phyloP scores from a whole-genome alignment of 2,888 invertebrate genomes.

The Drosophila subsilvestris region DNA sequence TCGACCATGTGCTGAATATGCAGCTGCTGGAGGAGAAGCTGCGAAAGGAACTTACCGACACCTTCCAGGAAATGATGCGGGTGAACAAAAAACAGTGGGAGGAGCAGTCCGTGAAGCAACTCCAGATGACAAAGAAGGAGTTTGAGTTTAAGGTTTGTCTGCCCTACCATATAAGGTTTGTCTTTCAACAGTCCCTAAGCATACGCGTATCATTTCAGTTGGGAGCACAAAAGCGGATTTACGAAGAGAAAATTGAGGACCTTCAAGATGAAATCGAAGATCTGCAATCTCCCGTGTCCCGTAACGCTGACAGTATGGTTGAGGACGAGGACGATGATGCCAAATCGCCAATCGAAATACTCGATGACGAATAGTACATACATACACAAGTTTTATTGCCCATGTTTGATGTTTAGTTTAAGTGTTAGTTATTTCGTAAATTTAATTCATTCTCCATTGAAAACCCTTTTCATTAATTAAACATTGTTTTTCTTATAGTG shows the following conservation, averaged over 20 bases:
- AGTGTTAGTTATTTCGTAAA: neutral
- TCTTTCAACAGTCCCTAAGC: neutral
- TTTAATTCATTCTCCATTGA: no score
- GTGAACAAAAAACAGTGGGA: conserved; percentile 63
- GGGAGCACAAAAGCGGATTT: conserved; percentile 53
- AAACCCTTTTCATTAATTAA: no score
- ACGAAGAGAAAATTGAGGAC: conserved; percentile 66
- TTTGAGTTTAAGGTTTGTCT: conserved; percentile 72
- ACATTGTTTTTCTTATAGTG: no score
- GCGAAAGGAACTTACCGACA: conserved; percentile 77
- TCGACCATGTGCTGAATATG: conserved; percentile 59
- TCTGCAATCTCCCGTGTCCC: conserved; percentile 27
- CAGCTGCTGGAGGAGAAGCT: conserved; percentile 73
- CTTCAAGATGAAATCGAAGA: conserved; percentile 63
- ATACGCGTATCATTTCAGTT: conserved; percentile 47
- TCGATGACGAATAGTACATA: conserved; percentile 24
- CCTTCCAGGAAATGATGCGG: conserved; percentile 65
- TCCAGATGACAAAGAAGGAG: conserved; percentile 65
- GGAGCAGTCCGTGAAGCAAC: conserved; percentile 57
- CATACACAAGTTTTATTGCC: neutral
- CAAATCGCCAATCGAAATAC: conserved; percentile 29
- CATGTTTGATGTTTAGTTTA: conserved; percentile 6
- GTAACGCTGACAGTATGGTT: conserved; percentile 63
- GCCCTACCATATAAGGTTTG: neutral
- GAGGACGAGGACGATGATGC: conserved; percentile 41